phyloP scores from a whole-genome alignment of 1,140 invertebrate genomes.

The Drosophila neocordata region DNA sequence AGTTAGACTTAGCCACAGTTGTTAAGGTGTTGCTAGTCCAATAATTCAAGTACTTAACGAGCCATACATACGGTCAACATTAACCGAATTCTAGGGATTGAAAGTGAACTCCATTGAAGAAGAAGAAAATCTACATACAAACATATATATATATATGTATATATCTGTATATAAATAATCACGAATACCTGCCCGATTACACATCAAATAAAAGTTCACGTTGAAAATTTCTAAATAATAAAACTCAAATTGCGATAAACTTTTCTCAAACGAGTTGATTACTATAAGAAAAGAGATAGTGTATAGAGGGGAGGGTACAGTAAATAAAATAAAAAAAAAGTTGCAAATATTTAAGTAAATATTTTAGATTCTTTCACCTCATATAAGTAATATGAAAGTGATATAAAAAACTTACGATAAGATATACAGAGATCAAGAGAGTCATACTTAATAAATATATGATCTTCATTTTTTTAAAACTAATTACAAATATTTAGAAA shows the following conservation, averaged over 20 bases:
- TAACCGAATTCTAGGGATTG: constrained; percentile 25
- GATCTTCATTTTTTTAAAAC: no score
- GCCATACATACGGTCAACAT: constrained; percentile 51
- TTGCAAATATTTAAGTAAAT: no score
- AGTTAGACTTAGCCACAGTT: constrained; percentile 40
- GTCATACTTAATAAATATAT: no score
- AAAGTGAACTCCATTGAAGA: constrained; percentile 53
- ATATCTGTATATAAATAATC: background rate
- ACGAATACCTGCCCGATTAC: background rate
- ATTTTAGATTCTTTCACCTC: no score
- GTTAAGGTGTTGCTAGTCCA: constrained; percentile 56
- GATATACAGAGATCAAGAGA: no score
- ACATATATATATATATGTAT: constrained; percentile 7
- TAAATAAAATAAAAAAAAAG: no score
- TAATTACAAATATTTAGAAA: no score
- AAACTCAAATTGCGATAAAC: background rate
- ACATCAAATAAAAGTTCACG: constrained; percentile 27
- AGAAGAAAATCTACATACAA: no score
- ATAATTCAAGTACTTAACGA: constrained; percentile 71
- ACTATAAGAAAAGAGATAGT: no score
- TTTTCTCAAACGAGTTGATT: background rate
- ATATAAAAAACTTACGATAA: no score
- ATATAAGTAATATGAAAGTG: no score
- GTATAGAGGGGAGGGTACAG: no score
- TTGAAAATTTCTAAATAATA: background rate